These are phyloP conservation scores for Heterodera schachtii DNA, from an alignment of 1,140 invertebrate genomes.

Conservation along the genomic window DNA sequence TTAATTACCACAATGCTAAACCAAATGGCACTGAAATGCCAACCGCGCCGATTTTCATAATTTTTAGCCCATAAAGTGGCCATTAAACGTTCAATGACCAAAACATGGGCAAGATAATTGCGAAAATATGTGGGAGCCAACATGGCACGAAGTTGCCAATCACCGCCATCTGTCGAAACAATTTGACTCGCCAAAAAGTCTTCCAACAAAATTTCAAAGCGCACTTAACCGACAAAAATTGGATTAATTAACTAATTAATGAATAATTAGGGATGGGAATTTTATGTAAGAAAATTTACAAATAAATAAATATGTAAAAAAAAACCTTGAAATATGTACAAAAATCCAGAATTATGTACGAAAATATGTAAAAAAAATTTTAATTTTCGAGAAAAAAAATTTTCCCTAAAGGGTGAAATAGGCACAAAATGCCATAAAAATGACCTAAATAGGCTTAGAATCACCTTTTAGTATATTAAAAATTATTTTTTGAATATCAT, in stretches of 20 bases:
- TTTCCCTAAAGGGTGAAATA: too few relatives aligned
- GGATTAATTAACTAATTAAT: not conserved
- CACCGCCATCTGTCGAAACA: not conserved
- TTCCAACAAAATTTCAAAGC: not conserved
- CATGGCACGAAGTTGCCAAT: not conserved
- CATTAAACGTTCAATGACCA: conserved; percentile 16
- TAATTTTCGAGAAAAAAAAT: too few relatives aligned
- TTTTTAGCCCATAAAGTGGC: conserved; percentile 1
- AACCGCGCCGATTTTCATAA: not conserved
- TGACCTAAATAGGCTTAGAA: too few relatives aligned
- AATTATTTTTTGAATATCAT: too few relatives aligned
- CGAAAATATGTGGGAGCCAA: conserved; percentile 4
- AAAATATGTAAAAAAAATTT: too few relatives aligned
- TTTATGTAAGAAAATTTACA: too few relatives aligned
- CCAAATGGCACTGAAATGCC: not conserved
- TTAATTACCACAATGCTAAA: not conserved
- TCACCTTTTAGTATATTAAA: too few relatives aligned
- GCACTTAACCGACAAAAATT: not conserved
- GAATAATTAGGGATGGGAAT: too few relatives aligned
- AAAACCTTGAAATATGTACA: too few relatives aligned
- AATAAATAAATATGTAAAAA: too few relatives aligned
- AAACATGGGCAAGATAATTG: conserved; percentile 15
- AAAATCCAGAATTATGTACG: too few relatives aligned
- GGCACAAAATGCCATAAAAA: too few relatives aligned
- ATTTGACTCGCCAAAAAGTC: not conserved